Base-by-base conservation (phyloP, 2,113 vertebrate species). In the Atherinomorus stipes region DNA sequence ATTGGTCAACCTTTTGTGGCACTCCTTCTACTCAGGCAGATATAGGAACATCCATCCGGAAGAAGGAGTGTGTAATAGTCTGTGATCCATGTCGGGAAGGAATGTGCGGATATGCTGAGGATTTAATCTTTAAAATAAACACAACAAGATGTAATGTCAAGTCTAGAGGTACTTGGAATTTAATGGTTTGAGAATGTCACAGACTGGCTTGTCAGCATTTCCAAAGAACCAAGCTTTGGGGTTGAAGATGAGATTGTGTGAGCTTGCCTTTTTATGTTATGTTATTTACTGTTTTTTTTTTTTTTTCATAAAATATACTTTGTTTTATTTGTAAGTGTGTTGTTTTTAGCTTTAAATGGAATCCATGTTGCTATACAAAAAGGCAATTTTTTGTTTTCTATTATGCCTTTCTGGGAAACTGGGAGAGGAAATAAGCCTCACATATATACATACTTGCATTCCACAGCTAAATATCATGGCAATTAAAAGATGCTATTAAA, bases 1-100 rank as follows among this genome's bases (percentile, higher is more conserved):
- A 90, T 72, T n/a, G 77, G 59, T 53, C 88, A 86, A 89, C 85
- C 83, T 88, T 90, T 88, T 90, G 76, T 85, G 89, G 86, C 88
- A 89, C 64, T 76, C 21, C 50, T 82, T 69, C 68, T 37, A 47
- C 60, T 85, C 74, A 15, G 37, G 67, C 56, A 76, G 54, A 85
- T 83, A 53, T 62, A 68, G 64, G 76, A 72, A 91, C 80, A 85
- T 71, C 79, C 82, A 80, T 86, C 85, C 40, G 83, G 80, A 91
- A 84, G 56, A 61, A 81, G 45, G 15, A 83, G 78, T 40, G 50
- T 18, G 71, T 89, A 85, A 91, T 89, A 75, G 78, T 85, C 64
- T 89, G 87, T 85, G 88, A 92, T 83, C 70, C 63, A 22, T 87
- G 89, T 88, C 89, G 73, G 74, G 78, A 61, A 80, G 77, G 66